Evolutionary conservation across 2,888 invertebrate species (phyloP), one percentile per base, ranked within the genome.

Genomic region (Xylota segnis): DNA sequence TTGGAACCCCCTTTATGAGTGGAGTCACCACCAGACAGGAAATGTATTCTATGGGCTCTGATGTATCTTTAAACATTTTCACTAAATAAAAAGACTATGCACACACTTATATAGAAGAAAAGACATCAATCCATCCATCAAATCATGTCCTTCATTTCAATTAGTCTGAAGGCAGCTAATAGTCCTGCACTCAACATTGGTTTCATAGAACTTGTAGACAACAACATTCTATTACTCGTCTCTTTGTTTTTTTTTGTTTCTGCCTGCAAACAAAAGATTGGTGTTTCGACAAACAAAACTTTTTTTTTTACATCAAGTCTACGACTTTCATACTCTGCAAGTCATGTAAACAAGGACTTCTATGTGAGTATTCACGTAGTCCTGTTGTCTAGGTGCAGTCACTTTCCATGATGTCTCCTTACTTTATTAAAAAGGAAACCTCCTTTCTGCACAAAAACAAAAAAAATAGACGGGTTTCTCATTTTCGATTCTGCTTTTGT

Each of bases 281-380:
- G 34, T 29, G n/a, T 56, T 70, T 70, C 27, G 29, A 5, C 45
- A 34, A 59, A 66, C 37, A 66, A 71, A 71, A 59, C 50, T 23
- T 23, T 23, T 23, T n/a, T 59, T 71, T 59, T 50, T 14, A 37
- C 71, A 50, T 37, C 2, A 50, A 50, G 59, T 59, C 37, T 47
- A n/a, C 43, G 16, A 56, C 18, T 45, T 56, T 23, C 0, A 10
- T 65, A 5, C 52, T 37, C 27, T 27, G 10, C n/a, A 50, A 37
- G 52, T 40, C 23, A 7, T 18, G 50, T 37, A 37, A 52, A 37
- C 37, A 52, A 32, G 16, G 34, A 45, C 47, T 32, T 47, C 47
- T 65, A 12, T 54, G 32, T 18, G 43, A 29, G 32, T 34, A 56
- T 58, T 68, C 29, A 47, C 12, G 27, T 23, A n/a, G 29, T 18